These are phyloP conservation scores for Vulpes vulpes DNA, from an alignment of 2,113 vertebrate species.

Conservation along the genomic window DNA sequence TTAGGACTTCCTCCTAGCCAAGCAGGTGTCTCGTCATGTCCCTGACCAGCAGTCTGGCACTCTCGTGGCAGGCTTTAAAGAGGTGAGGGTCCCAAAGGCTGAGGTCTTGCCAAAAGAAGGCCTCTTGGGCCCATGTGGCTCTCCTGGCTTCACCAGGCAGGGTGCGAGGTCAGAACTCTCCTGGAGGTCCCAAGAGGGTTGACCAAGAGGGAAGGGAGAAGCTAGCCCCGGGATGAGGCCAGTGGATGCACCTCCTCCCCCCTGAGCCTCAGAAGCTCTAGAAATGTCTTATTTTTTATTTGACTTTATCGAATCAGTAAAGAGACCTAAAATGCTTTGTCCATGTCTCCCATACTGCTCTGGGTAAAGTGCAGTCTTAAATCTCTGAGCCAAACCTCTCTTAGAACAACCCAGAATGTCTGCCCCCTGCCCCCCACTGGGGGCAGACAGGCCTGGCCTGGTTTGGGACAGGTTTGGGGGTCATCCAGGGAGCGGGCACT, in stretches of 20 bases:
- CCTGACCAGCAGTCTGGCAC: not conserved
- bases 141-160: not conserved
- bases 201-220: not conserved
- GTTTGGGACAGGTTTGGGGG: not conserved
- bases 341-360: not conserved
- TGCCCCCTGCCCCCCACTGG: no score
- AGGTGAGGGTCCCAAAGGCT: not conserved
- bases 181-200: not conserved
- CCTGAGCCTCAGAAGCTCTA: not conserved
- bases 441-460: not conserved
- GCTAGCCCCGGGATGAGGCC: not conserved
- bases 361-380: not conserved
- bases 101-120: no score
- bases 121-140: not conserved
- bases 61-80: not conserved
- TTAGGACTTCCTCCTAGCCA: not conserved
- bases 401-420: not conserved
- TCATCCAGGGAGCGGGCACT: not conserved
- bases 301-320: not conserved
- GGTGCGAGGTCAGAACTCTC: not conserved
- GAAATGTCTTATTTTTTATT: not conserved
- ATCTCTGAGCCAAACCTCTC: not conserved
- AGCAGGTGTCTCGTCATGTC: accelerated
- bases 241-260: no score
- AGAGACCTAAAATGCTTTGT: not conserved